phyloP scores from a whole-genome alignment of 2,797 vertebrate genomes.

The Acanthopagrus latus region DNA sequence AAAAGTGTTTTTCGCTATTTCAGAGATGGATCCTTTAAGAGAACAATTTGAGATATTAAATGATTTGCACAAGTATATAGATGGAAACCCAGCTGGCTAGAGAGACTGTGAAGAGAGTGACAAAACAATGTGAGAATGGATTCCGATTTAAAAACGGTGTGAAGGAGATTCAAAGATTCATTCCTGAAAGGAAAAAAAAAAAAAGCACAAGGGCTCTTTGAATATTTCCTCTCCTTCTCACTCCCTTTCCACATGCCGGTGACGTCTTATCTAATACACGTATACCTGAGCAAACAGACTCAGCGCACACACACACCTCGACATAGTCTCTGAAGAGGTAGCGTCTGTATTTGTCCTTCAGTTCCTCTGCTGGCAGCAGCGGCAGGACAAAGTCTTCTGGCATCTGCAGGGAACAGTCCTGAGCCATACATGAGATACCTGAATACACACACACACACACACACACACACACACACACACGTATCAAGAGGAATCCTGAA shows the following conservation, averaged over 20 bases:
- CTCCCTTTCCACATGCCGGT: constrained; percentile 10
- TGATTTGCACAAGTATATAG: not conserved
- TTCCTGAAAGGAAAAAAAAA: not conserved
- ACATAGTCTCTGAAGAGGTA: constrained; percentile 99
- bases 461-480: not conserved
- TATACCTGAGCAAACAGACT: constrained; percentile 23
- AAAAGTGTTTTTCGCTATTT: not conserved
- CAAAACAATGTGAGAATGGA: not conserved
- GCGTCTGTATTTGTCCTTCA: constrained; percentile 99
- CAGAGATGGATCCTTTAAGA: not conserved
- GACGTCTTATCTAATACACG: constrained; percentile 8
- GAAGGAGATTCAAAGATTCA: constrained; percentile 17
- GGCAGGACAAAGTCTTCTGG: constrained; percentile 98
- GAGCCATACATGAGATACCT: constrained; percentile 99
- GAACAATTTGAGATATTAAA: not conserved
- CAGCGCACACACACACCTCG: constrained; percentile 85
- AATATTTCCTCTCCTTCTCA: not conserved
- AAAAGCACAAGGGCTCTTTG: not conserved
- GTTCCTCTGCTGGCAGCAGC: constrained; percentile 94
- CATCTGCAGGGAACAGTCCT: constrained; percentile 95
- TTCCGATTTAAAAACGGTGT: not conserved
- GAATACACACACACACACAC: constrained; percentile 27
- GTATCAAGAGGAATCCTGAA: not conserved
- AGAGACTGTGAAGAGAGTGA: not conserved
- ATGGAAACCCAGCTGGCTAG: not conserved